These are phyloP conservation scores for Drosophila equinoxialis DNA, from an alignment of 1,140 invertebrate species.

Conservation along the genomic window DNA sequence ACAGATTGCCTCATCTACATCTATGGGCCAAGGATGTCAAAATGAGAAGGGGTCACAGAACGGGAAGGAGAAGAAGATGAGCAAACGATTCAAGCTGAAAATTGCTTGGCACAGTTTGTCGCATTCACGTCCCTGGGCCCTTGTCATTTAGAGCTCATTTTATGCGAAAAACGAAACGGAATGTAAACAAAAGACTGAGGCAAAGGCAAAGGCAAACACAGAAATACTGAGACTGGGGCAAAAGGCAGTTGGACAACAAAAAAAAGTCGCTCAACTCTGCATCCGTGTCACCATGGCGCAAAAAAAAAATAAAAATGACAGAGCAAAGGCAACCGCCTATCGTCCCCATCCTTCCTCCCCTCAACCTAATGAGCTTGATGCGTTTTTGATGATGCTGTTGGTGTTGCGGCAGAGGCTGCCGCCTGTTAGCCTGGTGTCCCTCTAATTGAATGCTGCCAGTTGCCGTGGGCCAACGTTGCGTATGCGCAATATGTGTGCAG, in stretches of 20 bases:
- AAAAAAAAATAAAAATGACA: slow-evolving; percentile 57
- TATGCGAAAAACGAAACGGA: slow-evolving; percentile 71
- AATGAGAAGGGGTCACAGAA: background rate
- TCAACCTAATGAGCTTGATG: slow-evolving; percentile 71
- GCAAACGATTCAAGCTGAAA: slow-evolving; percentile 75
- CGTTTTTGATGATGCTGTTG: slow-evolving; percentile 78
- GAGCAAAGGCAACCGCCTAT: slow-evolving; percentile 57
- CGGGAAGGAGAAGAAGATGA: background rate
- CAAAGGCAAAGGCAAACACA: slow-evolving; percentile 19
- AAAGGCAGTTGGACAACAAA: background rate
- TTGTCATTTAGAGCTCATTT: slow-evolving; percentile 68
- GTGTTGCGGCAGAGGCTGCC: slow-evolving; percentile 33
- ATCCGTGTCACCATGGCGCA: slow-evolving; percentile 53
- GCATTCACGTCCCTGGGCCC: slow-evolving; percentile 48
- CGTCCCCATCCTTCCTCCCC: slow-evolving; percentile 14
- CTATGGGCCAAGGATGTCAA: background rate
- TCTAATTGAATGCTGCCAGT: slow-evolving; percentile 69
- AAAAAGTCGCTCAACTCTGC: slow-evolving; percentile 41
- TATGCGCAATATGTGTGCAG: slow-evolving; percentile 63
- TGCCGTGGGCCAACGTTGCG: slow-evolving; percentile 43
- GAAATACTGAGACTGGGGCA: slow-evolving; percentile 11
- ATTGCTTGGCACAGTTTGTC: slow-evolving; percentile 76
- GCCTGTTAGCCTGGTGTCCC: slow-evolving; percentile 17
- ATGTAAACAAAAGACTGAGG: slow-evolving; percentile 66
- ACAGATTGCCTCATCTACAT: slow-evolving; percentile 55